Percentiles rank a stretch among this genome's conserved stretches.
Evolutionary conservation across 2,113 vertebrate genomes (phyloP).

Genomic region (Tragelaphus strepsiceros): DNA sequence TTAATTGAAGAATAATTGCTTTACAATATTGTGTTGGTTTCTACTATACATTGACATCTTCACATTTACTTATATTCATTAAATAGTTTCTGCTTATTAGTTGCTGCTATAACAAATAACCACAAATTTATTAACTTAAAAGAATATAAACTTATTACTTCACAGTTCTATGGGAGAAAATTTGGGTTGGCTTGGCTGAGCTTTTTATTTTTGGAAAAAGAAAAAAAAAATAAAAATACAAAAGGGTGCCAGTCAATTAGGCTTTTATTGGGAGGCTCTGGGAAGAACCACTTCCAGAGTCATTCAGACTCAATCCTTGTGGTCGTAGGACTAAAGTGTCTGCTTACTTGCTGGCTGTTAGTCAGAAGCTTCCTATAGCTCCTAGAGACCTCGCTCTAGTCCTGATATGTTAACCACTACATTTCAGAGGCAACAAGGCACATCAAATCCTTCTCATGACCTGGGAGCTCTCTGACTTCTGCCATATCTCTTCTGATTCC

Average conservation of each 20-base stretch:
- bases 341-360: background rate
- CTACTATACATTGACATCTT: background rate
- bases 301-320: background rate
- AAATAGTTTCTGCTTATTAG: background rate
- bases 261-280: background rate
- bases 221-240: background rate
- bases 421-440: background rate
- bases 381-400: background rate
- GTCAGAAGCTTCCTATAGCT: background rate
- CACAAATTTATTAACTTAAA: constrained; percentile 16
- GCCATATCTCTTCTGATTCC: background rate
- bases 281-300: background rate
- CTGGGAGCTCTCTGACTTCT: background rate
- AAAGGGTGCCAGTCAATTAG: background rate
- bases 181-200: background rate
- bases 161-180: background rate
- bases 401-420: background rate
- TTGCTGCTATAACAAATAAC: background rate
- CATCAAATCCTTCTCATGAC: background rate
- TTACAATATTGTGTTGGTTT: background rate
- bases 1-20: background rate
- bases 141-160: background rate
- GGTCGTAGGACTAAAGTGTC: background rate
- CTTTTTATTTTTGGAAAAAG: background rate
- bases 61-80: background rate